Evolutionary conservation across 2,113 vertebrate species (phyloP), one percentile per base, ranked within the genome.

Genomic region (Jacana jacana): DNA sequence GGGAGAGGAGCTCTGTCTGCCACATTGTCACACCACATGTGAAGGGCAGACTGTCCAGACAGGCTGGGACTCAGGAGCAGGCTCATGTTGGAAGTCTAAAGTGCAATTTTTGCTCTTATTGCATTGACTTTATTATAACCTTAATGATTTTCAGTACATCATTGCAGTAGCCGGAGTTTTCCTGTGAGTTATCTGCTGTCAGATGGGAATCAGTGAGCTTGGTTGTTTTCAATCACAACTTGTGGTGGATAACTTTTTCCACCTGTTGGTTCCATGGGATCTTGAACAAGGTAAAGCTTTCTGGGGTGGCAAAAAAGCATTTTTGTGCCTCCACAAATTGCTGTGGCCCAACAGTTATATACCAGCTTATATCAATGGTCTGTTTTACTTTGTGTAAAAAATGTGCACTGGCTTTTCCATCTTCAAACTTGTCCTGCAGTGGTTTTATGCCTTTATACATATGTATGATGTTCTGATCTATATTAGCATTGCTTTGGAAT

Each of bases 11-110:
- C 20, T 55, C 13, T 57, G 81, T 8, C 24, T 89, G 80, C 69
- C 46, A 15, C 40, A 0, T 23, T 40, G 42, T 18, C 81, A 19
- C 66, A 0, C 42, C 1, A 5, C 3, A 2, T 1, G 0, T 3
- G 60, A 8, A 49, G 83, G 55, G 54, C 17, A 14, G 37, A 0
- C 31, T 37, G 78, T 28, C 46, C 81, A 60, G 64, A 18, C 64
- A 52, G 68, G 17, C 83, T 76, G 68, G 63, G 31, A 9, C 33
- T 46, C 1, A 0, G n/a, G 23, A 39, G 44, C 75, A 60, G 66
- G 63, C 16, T 64, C 82, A 33, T 0, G 0, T 1, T 81, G 75
- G 31, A 49, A 69, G 66, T 60, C 37, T n/a, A 4, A 70, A 77
- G 76, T 71, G 65, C 66, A 82, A 5, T 88, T 94, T 42, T 61